Percentiles rank a stretch among this genome's conserved stretches.
These are phyloP conservation scores for Rhizoglyphus robini DNA, from an alignment of 1,140 invertebrate genomes.

Conservation along the genomic window DNA sequence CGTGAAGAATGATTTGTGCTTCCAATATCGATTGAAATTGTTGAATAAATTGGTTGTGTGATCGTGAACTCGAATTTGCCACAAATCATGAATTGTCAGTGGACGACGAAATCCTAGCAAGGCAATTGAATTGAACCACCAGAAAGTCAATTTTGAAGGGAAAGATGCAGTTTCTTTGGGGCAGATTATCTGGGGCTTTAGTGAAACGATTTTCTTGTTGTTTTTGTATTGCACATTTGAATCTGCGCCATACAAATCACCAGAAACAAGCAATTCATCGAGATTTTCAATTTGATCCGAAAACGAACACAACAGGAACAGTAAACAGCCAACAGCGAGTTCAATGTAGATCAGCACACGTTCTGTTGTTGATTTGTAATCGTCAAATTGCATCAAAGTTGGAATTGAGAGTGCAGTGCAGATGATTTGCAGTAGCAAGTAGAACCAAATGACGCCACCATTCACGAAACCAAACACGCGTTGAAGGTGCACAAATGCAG, in stretches of 20 bases:
- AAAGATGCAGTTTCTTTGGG: constrained; percentile 73
- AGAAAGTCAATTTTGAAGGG: constrained; percentile 64
- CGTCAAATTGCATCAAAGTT: too few species aligned
- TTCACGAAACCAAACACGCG: too few species aligned
- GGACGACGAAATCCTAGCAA: constrained; percentile 68
- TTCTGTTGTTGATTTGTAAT: too few species aligned
- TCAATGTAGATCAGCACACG: background rate
- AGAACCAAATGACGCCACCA: too few species aligned
- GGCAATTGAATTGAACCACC: constrained; percentile 76
- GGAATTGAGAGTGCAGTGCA: too few species aligned
- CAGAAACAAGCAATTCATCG: constrained; percentile 68
- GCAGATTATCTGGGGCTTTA: constrained; percentile 38
- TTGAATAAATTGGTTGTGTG: constrained; percentile 58
- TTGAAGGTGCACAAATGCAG: too few species aligned
- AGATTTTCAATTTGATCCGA: constrained; percentile 36
- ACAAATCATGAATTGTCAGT: constrained; percentile 65
- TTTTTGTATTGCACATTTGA: background rate
- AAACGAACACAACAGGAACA: constrained; percentile 15
- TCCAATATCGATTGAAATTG: constrained; percentile 73
- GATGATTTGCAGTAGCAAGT: too few species aligned
- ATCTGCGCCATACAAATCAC: constrained; percentile 41
- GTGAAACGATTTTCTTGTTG: background rate
- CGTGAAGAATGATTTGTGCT: constrained; percentile 29
- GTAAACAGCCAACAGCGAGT: background rate
- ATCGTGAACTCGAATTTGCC: constrained; percentile 75